Evolutionary conservation across 2,888 invertebrate species (phyloP), one percentile per base, ranked within the genome.

Genomic region (Drosophila barbarae): DNA sequence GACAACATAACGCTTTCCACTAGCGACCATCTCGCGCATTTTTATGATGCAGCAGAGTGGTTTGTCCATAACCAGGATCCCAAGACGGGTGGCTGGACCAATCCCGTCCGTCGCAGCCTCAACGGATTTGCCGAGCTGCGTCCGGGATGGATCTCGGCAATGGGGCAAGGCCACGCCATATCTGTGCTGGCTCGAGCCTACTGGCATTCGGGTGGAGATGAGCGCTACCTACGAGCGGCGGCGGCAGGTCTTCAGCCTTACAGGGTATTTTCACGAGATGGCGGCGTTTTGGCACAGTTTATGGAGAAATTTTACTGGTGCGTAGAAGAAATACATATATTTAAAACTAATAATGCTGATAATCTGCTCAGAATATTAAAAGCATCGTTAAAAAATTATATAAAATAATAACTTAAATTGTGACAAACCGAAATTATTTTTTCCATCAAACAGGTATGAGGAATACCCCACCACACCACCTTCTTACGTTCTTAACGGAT

Each of bases 151-250:
- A 95, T 97, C 88, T 98, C 98, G 0, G 97, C 98, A 1, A 99
- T 99, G 99, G 98, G 97, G 3, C 99, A 99, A 89, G 99, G 99
- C 0, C 99, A 99, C 90, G 96, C 94, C 26, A 95, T 99, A 77
- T 98, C 98, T 0, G 93, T 99, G n/a, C 91, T 99, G 53, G 93
- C 96, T 0, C 92, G 99, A 76, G 98, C 98, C 1, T 98, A 94
- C 90, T 91, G 94, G 90, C 93, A 94, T 88, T 96, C 96, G 28
- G 92, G 92, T 44, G 94, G 94, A 1, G 93, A 94, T 86, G 90
- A 91, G 60, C 88, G 91, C 46, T 99, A 97, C 90, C 91, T 98
- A 71, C 92, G 93, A 57, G 94, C 97, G 0, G 98, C 98, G 2
- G 90, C 93, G 36, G 91, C 93, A 72, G 98, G 96, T 46, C 91